Evolutionary conservation across 2,113 vertebrate species (phyloP).

Genomic region (Albula glossodonta): DNA sequence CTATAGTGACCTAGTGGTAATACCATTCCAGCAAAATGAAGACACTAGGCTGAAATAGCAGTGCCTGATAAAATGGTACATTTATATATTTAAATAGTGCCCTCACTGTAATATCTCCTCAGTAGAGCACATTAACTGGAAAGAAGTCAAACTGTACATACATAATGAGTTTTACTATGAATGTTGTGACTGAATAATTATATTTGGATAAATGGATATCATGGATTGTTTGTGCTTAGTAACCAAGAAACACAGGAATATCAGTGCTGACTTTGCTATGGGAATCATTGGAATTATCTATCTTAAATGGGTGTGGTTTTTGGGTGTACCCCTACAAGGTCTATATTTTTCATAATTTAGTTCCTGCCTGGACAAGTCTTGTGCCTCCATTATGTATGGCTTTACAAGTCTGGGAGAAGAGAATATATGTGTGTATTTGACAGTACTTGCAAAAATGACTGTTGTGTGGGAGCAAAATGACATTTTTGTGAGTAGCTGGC

Average conservation of each 20-base stretch:
- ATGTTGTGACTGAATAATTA: background rate
- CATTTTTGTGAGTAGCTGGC: conserved; percentile 23
- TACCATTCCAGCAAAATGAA: background rate
- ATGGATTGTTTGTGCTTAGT: background rate
- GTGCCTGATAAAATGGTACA: background rate
- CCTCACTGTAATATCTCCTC: background rate
- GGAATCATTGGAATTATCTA: background rate
- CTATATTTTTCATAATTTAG: background rate
- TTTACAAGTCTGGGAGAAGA: background rate
- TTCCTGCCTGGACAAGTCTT: conserved; percentile 45
- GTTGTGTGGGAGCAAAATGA: background rate
- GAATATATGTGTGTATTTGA: background rate
- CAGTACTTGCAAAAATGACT: background rate
- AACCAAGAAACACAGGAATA: background rate
- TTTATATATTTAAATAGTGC: background rate
- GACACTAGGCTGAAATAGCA: background rate
- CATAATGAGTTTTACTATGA: background rate
- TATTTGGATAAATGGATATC: background rate
- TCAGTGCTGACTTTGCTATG: conserved; percentile 1
- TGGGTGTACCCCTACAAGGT: conserved; percentile 40
- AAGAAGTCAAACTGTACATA: background rate
- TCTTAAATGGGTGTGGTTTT: conserved; percentile 20
- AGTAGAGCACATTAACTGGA: background rate
- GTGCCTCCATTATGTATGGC: background rate
- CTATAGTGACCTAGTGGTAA: background rate